phyloP scores from a whole-genome alignment of 2,113 vertebrate genomes.

The Daubentonia madagascariensis region DNA sequence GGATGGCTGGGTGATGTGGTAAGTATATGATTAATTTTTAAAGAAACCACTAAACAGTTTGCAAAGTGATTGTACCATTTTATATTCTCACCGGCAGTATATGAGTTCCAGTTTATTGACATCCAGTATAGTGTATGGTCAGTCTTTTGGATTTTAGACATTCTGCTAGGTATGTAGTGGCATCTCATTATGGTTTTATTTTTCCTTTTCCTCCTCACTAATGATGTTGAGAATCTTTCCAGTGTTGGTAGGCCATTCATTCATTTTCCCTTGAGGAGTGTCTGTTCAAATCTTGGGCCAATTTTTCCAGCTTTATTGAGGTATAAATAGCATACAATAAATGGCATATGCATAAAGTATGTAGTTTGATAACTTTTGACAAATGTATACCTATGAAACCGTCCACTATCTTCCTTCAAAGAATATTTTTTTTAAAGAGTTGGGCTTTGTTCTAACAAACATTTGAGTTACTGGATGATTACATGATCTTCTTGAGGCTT shows the following conservation, averaged over 20 bases:
- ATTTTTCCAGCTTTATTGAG: background rate
- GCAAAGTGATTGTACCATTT: background rate
- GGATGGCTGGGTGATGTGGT: background rate
- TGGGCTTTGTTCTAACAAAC: background rate
- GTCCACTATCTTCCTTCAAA: background rate
- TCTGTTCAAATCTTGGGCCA: background rate
- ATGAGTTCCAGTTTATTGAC: background rate
- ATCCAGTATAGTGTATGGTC: background rate
- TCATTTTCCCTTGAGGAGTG: background rate
- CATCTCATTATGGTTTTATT: background rate
- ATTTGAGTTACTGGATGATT: background rate
- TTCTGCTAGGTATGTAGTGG: background rate
- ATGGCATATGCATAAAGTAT: background rate
- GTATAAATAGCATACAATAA: background rate
- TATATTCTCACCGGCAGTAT: background rate
- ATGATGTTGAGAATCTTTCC: background rate
- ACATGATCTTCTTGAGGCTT: background rate
- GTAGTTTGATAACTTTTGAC: background rate
- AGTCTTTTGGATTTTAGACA: background rate
- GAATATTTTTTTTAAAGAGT: background rate
- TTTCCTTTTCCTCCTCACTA: background rate
- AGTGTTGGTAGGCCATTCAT: background rate
- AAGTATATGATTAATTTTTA: background rate
- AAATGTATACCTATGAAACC: background rate
- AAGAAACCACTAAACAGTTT: background rate